Evolutionary conservation across 2,797 vertebrate genomes (phyloP), one percentile per base, ranked within the genome.

Genomic region (Coracias cyanogaster): DNA sequence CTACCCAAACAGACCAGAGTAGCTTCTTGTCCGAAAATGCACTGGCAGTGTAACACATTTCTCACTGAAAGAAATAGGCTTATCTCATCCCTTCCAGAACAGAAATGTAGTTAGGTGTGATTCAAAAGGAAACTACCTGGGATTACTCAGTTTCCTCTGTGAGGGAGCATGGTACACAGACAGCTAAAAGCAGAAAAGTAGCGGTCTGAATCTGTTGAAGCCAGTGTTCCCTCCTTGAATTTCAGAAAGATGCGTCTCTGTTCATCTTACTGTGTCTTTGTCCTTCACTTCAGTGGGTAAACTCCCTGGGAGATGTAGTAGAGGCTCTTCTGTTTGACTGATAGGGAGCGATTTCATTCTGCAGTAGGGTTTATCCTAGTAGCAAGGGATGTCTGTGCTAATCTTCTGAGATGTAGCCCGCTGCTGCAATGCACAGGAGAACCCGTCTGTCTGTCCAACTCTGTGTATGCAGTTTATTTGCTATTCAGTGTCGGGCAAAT

Each of bases 71-170:
- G 28, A 91, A 77, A 35, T n/a, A 33, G 55, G 7, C 7, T 86
- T 74, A 43, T 86, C 20, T 76, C 45, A 41, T 83, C 12, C 7
- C 19, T 92, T 91, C 49, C 41, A 84, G 64, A 82, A 24, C 12
- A 39, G 29, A 82, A 65, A 82, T 64, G 45, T 82, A 51, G 52
- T 62, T 80, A 52, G 22, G 35, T 48, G 49, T 86, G 93, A 94
- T 84, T 96, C 81, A 96, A 31, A 95, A 90, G 81, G 57, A 95
- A 90, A 96, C 88, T 94, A 92, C 83, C 81, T 96, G 91, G 67
- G 52, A 93, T 96, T 96, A 95, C 85, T 96, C 88, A 94, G 29
- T 92, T 96, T 96, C 90, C 86, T 89, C 45, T 82, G 28, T 76
- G 66, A 49, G 37, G 58, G 61, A 82, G 35, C 24, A 55, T 51